Evolutionary conservation across 2,888 invertebrate species (phyloP).

Genomic region (Hydrotaea cyrtoneurina): DNA sequence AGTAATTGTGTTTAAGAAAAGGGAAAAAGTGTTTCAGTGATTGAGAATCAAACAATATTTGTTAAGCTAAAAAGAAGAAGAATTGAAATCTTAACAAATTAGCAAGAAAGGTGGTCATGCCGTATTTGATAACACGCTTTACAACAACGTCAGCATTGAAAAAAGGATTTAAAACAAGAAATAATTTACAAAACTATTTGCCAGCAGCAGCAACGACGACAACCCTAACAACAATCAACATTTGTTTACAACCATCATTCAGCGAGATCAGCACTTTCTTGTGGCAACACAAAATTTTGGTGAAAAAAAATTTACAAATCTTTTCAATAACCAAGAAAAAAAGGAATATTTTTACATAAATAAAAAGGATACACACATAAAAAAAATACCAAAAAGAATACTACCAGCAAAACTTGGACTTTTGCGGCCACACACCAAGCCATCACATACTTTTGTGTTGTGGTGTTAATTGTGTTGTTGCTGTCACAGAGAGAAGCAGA

Average conservation of each 20-base stretch:
- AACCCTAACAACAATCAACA: slow-evolving; percentile 20
- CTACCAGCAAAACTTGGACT: not conserved
- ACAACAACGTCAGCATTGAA: slow-evolving; percentile 9
- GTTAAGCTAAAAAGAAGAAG: not conserved
- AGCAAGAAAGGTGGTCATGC: slow-evolving; percentile 37
- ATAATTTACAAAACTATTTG: slow-evolving; percentile 7
- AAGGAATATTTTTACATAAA: slow-evolving; percentile 58
- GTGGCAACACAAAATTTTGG: slow-evolving; percentile 19
- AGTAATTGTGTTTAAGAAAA: not conserved
- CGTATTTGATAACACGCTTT: slow-evolving; percentile 15
- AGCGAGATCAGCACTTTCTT: slow-evolving; percentile 22
- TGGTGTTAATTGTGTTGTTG: slow-evolving; percentile 1
- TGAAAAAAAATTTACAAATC: slow-evolving; percentile 40
- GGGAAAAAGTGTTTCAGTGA: not conserved
- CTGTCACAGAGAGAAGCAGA: no score
- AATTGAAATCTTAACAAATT: not conserved
- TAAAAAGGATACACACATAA: slow-evolving; percentile 30
- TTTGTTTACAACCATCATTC: slow-evolving; percentile 36
- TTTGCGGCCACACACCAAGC: not conserved
- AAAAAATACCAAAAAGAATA: no score
- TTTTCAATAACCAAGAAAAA: slow-evolving; percentile 44
- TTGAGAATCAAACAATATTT: not conserved
- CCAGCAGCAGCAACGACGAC: slow-evolving; percentile 2
- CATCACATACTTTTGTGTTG: slow-evolving; percentile 17
- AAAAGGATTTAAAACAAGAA: slow-evolving; percentile 12